Conservation (phyloP, 2,797 vertebrate species). For the Syncerus caffer region DNA sequence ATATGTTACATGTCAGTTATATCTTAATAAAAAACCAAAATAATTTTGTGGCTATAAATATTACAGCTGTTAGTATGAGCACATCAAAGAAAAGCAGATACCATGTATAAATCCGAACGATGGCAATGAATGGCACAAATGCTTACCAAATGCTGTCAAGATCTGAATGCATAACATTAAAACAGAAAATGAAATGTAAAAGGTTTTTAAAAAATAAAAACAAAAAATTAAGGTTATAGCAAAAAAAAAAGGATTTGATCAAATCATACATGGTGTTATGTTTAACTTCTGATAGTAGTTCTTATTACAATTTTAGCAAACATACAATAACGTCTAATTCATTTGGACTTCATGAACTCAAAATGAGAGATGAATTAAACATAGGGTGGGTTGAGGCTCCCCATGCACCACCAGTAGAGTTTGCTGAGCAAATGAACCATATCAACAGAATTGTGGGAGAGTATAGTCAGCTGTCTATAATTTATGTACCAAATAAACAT, state of each 20-base stretch:
- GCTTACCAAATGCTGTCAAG: slow-evolving; percentile 86
- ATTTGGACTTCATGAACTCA: slow-evolving; percentile 6
- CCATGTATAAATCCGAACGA: slow-evolving; percentile 72
- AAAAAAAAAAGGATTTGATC: slow-evolving; percentile 71
- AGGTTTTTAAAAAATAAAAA: slow-evolving; percentile 71
- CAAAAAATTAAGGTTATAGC: slow-evolving; percentile 76
- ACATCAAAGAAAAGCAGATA: slow-evolving; percentile 78
- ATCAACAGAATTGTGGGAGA: not conserved
- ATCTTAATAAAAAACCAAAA: not conserved
- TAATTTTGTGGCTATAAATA: slow-evolving; percentile 35
- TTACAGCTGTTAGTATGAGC: slow-evolving; percentile 53
- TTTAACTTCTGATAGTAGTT: slow-evolving; percentile 76
- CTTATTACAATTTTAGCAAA: slow-evolving; percentile 37
- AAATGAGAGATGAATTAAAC: slow-evolving; percentile 16
- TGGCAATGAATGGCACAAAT: slow-evolving; percentile 81
- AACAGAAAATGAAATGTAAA: slow-evolving; percentile 86
- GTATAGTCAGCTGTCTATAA: not conserved
- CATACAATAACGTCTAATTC: slow-evolving; percentile 35
- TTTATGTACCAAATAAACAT: not conserved
- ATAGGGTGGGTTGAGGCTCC: not conserved
- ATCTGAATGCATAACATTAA: slow-evolving; percentile 83
- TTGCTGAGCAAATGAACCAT: slow-evolving; percentile 25
- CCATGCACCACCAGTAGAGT: not conserved
- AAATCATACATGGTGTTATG: slow-evolving; percentile 72
- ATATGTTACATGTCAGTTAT: not conserved